Conservation (phyloP, 2,797 vertebrate species). For the Meda fulgida region DNA sequence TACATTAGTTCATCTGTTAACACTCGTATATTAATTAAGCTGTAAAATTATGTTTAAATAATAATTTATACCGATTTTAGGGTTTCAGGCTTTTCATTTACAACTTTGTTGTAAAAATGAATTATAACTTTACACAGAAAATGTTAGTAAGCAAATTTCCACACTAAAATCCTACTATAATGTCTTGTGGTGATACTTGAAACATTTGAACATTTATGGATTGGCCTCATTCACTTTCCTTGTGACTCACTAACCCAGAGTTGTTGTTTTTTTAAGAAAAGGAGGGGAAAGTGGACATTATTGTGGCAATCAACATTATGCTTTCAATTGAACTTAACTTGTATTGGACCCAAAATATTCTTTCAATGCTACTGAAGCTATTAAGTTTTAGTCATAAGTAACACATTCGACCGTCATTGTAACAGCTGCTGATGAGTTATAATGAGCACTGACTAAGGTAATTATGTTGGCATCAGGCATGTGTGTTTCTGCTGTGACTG, state of each 20-base stretch:
- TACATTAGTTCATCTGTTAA: not conserved
- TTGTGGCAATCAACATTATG: not conserved
- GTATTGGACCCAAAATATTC: not conserved
- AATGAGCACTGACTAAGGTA: conserved; percentile 3
- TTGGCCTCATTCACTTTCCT: not conserved
- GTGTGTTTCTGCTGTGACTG: not conserved
- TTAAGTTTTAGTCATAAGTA: not conserved
- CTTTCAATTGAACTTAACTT: not conserved
- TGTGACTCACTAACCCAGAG: not conserved
- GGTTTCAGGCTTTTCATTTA: not conserved
- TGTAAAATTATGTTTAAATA: not conserved
- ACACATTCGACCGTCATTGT: not conserved
- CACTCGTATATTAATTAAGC: not conserved
- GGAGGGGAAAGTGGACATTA: not conserved
- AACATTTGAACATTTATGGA: not conserved
- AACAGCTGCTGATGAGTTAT: conserved; percentile 27
- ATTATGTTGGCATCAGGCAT: not conserved
- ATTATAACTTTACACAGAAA: not conserved
- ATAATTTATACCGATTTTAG: not conserved
- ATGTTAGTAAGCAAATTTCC: not conserved
- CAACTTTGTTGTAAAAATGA: not conserved
- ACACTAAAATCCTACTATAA: not conserved
- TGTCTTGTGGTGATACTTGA: not conserved
- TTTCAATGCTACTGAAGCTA: not conserved
- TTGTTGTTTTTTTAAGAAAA: not conserved